A percentile compares a stretch with the other conserved stretches of the same genome.
Evolutionary conservation across 2,113 vertebrate species (phyloP).

Genomic region (Pelodiscus sinensis): DNA sequence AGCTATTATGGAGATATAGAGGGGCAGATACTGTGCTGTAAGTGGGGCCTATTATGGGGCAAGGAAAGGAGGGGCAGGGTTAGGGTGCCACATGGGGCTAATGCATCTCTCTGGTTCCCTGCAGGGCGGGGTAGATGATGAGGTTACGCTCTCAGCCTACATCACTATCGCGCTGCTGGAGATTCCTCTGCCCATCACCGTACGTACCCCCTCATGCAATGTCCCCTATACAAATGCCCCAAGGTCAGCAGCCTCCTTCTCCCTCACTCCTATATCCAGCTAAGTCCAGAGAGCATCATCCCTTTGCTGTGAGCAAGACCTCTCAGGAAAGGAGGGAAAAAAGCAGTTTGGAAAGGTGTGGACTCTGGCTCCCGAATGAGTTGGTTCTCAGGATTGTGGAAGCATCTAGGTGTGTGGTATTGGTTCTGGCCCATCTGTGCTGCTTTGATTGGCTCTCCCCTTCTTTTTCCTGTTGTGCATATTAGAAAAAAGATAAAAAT

Average conservation of each 20-base stretch:
- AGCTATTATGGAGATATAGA: neutral
- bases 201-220: conserved; percentile 28
- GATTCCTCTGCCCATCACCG: conserved; percentile 61
- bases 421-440: neutral
- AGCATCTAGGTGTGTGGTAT: neutral
- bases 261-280: neutral
- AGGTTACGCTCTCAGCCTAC: conserved; percentile 73
- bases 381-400: neutral
- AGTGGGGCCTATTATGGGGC: neutral
- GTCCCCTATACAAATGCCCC: neutral
- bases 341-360: neutral
- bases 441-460: neutral
- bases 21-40: neutral
- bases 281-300: neutral
- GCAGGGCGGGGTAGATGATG: conserved; percentile 70
- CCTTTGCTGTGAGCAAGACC: neutral
- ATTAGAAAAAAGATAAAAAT: neutral
- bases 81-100: neutral
- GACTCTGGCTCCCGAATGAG: neutral
- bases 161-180: conserved; percentile 72
- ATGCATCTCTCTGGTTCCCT: neutral
- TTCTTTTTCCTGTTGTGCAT: neutral
- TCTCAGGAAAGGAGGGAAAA: neutral
- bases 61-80: neutral
- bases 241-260: neutral